A percentile compares a stretch with the other conserved stretches of the same genome.
These are phyloP conservation scores for Melanogrammus aeglefinus DNA, from an alignment of 2,797 vertebrate species.

Conservation along the genomic window DNA sequence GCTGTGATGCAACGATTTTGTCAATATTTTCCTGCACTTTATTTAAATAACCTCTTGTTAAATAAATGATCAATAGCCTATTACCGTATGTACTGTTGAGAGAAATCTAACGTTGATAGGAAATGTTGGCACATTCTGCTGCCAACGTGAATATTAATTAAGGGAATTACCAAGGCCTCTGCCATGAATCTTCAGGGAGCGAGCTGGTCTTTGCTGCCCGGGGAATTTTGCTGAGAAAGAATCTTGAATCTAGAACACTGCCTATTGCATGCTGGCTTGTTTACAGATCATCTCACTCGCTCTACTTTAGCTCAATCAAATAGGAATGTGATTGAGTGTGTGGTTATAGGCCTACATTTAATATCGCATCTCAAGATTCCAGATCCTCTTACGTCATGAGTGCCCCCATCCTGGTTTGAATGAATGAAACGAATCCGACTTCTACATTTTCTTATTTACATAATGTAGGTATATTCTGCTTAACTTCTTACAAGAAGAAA, in stretches of 20 bases:
- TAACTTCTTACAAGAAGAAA: not conserved
- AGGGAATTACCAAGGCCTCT: too few species aligned
- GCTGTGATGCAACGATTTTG: too few species aligned
- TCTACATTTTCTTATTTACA: not conserved
- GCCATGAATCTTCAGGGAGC: too few species aligned
- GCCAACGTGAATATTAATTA: conserved; percentile 1
- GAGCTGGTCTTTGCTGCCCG: too few species aligned
- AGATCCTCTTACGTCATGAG: not conserved
- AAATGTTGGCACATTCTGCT: not conserved
- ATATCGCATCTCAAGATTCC: not conserved
- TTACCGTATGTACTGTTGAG: not conserved
- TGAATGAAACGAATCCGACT: not conserved
- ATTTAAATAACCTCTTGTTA: too few species aligned
- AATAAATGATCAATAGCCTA: too few species aligned
- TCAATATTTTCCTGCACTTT: too few species aligned
- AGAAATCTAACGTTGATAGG: not conserved
- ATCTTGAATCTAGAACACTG: too few species aligned
- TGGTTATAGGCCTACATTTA: not conserved
- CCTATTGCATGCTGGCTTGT: too few species aligned
- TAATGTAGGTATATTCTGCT: not conserved
- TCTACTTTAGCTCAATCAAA: not conserved
- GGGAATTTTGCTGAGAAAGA: too few species aligned
- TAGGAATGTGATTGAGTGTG: not conserved
- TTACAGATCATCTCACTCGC: not conserved
- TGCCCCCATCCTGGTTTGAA: not conserved